Base-by-base conservation (phyloP, 1,140 invertebrate species). In the Parasteatoda tepidariorum region DNA sequence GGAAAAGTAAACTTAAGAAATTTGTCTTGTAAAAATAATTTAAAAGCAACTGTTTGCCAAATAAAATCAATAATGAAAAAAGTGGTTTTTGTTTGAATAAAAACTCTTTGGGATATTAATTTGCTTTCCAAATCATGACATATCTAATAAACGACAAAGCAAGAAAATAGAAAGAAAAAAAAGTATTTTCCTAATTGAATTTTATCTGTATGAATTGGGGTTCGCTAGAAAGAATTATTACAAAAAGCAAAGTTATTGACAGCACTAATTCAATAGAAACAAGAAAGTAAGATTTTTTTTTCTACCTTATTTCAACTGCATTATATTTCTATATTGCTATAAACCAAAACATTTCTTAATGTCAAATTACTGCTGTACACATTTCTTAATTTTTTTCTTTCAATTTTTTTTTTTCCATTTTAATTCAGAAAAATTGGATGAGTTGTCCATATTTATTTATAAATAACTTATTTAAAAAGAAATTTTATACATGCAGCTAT, bases 151-250 rank as follows among this genome's bases (percentile, higher is more conserved):
- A 13, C 13, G 13, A 38, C 30, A 22, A 41, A 61, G 31, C n/a
- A 34, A 38, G 28, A 7, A 41, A 74, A 22, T 15, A 33, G 26
- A 4, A 15, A 22, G 3, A 18, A 26, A 38, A 74, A 74, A 61
- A 38, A 30, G n/a, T n/a, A 30, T 13, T 9, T 30, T 15, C 3
- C 15, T 74, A 38, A 74, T 74, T 74, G n/a, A n/a, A 28, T 68
- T 48, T 11, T 5, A 13, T 54, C n/a, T 24, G 9, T 26, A 61
- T 73, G 70, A 59, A 73, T 73, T 22, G 30, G 28, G 34, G 34
- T 71, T 2, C 2, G 30, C 26, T 15, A 28, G 30, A 71, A 74
- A 74, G n/a, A 74, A 74, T 74, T 57, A 74, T 74, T 62, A 71
- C 57, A 28, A 74, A 61, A 34, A 55, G 33, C 11, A 74, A 61